Conservation (phyloP, 1,140 invertebrate species). For the Brachionus rubens region DNA sequence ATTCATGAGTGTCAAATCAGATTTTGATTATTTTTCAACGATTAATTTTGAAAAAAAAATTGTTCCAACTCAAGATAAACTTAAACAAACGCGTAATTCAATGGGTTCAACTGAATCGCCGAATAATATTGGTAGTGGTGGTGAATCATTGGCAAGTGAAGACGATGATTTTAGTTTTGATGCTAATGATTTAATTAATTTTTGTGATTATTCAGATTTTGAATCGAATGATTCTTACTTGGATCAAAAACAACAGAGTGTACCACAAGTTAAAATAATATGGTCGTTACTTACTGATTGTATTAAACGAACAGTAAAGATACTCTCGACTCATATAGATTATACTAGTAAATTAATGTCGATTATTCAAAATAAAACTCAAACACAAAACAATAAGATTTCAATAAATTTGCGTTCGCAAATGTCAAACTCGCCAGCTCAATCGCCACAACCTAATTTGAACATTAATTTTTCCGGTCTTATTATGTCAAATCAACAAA, state of each 20-base stretch:
- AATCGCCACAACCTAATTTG: not conserved
- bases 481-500: not conserved
- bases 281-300: not conserved
- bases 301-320: conserved; percentile 3
- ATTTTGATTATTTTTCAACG: conserved; percentile 3
- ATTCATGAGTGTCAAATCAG: not conserved
- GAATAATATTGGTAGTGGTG: conserved; percentile 1
- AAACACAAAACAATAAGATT: not conserved
- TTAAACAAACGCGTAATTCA: not conserved
- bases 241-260: not conserved
- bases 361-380: not conserved
- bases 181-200: too few relatives aligned
- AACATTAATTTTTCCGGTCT: not conserved
- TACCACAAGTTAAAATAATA: not conserved
- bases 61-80: not conserved
- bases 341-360: conserved; percentile 29
- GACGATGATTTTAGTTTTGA: conserved; percentile 30
- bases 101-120: not conserved
- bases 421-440: not conserved
- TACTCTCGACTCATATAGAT: conserved; percentile 13
- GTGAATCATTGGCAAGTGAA: conserved; percentile 15
- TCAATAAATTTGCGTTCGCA: not conserved
- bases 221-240: conserved; percentile 15
- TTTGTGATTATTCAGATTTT: too few relatives aligned
- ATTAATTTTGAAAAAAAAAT: conserved; percentile 45